Base-by-base conservation (phyloP, 2,888 invertebrate genomes). In the Pachycephus smyrnensis region DNA sequence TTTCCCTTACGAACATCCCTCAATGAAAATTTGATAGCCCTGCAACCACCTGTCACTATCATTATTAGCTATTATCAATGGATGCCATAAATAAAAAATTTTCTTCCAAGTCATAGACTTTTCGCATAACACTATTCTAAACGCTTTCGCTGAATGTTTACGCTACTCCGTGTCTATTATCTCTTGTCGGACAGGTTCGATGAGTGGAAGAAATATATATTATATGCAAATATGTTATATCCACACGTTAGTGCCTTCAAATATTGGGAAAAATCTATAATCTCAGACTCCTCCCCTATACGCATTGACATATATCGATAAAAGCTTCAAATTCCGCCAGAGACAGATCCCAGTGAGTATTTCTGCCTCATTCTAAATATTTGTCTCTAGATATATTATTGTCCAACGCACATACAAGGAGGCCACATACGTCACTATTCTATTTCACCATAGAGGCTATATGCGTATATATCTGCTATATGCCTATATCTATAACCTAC, bases 401-500 rank as follows among this genome's bases (percentile, higher is more conserved):
- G 23, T 55, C 55, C 23, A 55, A 55, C 9, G 55, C 9, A 23
- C 55, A 0, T 55, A 23, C 23, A 23, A 23, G 55, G 55, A 23
- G 55, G 55, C 23, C 23, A 15, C 9, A 9, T 23, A 55, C 9
- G 55, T 55, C 55, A 55, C 55, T 55, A 55, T 55, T 55, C 9
- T 55, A 55, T 55, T 55, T 55, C 55, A 6, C 55, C 55, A 55
- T 55, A 23, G 55, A 23, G 55, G 9, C 23, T 55, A 55, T 33
- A 4, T 33, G 33, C 4, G 33, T 33, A 33, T 33, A 33, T 33
- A 33, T 55, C 55, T 69, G 68, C 75, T 40, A 33, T 68, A 32
- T 40, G 75, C 76, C 78, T 73, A 12, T 33, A 11, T 40, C n/a
- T 31, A 32, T 55, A 75, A 73, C 40, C 55, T 37, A 31, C 11